phyloP scores from a whole-genome alignment of 2,797 vertebrate species.

The Labeo calbasu region DNA sequence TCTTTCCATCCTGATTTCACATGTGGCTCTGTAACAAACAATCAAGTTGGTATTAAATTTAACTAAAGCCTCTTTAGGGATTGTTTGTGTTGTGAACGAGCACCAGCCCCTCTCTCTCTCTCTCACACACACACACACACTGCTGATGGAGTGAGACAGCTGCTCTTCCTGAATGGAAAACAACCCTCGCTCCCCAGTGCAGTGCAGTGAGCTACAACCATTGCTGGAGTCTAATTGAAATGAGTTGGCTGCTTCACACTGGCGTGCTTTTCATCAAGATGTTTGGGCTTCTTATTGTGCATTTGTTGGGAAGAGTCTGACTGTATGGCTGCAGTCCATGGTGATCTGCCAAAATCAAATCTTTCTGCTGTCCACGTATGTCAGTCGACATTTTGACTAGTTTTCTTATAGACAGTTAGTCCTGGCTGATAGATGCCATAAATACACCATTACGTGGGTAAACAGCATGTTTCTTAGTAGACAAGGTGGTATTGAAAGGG shows the following conservation, averaged over 20 bases:
- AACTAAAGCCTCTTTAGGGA: conserved; percentile 19
- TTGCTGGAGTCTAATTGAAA: conserved; percentile 35
- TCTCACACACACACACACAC: neutral
- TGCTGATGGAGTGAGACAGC: conserved; percentile 23
- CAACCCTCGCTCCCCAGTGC: neutral
- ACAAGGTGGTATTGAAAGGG: neutral
- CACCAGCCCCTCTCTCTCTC: neutral
- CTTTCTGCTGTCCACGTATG: neutral
- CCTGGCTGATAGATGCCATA: neutral
- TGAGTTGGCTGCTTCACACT: conserved; percentile 29
- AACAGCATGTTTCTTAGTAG: neutral
- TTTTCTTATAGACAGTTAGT: neutral
- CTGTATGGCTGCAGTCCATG: conserved; percentile 2
- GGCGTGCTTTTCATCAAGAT: conserved; percentile 30
- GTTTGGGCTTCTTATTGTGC: conserved; percentile 10
- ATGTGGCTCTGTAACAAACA: neutral
- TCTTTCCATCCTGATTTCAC: neutral
- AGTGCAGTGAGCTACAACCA: conserved; percentile 7
- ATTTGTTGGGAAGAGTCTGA: conserved; percentile 5
- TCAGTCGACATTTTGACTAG: neutral
- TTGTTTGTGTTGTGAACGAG: neutral
- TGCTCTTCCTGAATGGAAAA: conserved; percentile 21
- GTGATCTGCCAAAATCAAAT: conserved; percentile 5
- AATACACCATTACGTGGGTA: neutral
- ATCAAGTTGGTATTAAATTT: neutral